Evolutionary conservation across 1,140 invertebrate species (phyloP).

Genomic region (Drosophila rhopaloa): DNA sequence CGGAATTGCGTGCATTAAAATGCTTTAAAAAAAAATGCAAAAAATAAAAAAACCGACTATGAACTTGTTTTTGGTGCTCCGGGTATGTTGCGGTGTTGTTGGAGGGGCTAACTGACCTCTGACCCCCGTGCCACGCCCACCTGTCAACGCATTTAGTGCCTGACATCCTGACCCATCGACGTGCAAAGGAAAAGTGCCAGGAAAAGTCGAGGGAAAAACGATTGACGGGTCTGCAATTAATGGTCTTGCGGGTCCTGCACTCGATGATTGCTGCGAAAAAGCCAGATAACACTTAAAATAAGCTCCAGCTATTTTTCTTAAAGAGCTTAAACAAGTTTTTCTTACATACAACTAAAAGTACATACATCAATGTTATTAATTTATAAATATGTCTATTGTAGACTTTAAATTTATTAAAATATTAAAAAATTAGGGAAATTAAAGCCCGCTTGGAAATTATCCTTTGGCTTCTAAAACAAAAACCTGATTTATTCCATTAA

Average conservation of each 20-base stretch:
- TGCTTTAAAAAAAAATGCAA: conserved; percentile 5
- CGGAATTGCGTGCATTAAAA: conserved; percentile 36
- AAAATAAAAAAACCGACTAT: conserved; percentile 2
- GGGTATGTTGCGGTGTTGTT: conserved; percentile 21
- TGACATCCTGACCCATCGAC: conserved; percentile 13
- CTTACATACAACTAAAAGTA: no score
- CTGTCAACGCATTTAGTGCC: conserved; percentile 17
- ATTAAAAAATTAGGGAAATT: not conserved
- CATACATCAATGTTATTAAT: no score
- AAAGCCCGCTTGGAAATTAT: not conserved
- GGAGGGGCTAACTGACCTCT: conserved; percentile 6
- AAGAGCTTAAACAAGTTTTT: not conserved
- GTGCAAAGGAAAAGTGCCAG: not conserved
- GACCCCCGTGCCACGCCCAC: conserved; percentile 11
- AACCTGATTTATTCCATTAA: not conserved
- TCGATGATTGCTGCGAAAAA: not conserved
- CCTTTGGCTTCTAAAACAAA: not conserved
- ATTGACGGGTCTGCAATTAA: conserved; percentile 7
- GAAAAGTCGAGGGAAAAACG: not conserved
- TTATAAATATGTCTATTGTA: no score
- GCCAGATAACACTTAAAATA: not conserved
- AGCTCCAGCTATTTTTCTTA: not conserved
- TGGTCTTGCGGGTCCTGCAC: not conserved
- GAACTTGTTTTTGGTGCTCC: conserved; percentile 10
- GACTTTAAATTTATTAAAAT: no score